Conservation (phyloP, 2,888 invertebrate species). For the Nemapogon koenigi region DNA sequence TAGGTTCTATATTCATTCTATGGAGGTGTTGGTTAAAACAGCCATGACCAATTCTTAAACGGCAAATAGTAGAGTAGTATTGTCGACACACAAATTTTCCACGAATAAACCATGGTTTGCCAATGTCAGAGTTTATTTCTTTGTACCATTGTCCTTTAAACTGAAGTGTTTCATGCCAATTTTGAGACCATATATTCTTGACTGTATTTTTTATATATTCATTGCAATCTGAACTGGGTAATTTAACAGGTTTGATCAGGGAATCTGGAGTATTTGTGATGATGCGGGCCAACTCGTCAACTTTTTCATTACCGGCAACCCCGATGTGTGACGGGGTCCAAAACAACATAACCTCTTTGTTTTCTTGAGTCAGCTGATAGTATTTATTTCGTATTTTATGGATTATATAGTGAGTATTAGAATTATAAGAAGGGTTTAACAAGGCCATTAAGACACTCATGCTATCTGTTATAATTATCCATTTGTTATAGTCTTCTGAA, state of each 20-base stretch:
- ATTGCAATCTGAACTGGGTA: too few species aligned
- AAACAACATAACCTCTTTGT: background rate
- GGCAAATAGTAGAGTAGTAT: background rate
- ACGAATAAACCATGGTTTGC: background rate
- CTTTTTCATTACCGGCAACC: background rate
- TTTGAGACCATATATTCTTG: too few species aligned
- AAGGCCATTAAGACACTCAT: conserved; percentile 2
- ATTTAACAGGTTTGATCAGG: too few species aligned
- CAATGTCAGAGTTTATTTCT: background rate
- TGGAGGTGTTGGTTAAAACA: background rate
- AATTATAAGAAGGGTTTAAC: background rate
- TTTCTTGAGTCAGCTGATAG: background rate
- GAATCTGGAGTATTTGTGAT: background rate
- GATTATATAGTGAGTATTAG: background rate
- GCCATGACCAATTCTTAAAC: background rate
- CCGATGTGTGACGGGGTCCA: conserved; percentile 1
- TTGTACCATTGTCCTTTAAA: too few species aligned
- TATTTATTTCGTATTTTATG: background rate
- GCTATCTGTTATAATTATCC: conserved; percentile 2
- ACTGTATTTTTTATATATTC: too few species aligned
- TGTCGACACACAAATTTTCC: background rate
- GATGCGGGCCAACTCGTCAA: background rate
- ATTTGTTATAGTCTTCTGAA: background rate
- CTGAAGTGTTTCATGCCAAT: too few species aligned
- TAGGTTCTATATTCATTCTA: background rate